phyloP scores from a whole-genome alignment of 64 coral and sea anemone genomes.

The Platygyra sinensis region DNA sequence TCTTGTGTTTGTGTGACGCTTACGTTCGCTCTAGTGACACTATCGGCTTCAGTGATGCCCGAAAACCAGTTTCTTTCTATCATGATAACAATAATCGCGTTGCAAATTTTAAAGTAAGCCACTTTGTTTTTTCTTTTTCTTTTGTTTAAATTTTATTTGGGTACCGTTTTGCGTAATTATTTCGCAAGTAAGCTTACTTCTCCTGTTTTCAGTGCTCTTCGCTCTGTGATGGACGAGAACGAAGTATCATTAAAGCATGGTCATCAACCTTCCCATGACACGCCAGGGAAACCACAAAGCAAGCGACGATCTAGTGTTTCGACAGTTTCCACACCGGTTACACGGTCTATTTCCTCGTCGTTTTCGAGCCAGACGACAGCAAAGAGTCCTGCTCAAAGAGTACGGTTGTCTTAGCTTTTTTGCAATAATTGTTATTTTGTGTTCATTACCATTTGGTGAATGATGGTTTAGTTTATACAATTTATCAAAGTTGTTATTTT shows the following conservation, averaged over 20 bases:
- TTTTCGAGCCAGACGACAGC: neutral
- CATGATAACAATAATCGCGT: too few relatives aligned
- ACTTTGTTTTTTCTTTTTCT: too few relatives aligned
- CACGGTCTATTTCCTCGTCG: neutral
- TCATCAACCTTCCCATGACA: neutral
- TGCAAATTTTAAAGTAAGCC: too few relatives aligned
- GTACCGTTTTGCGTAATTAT: too few relatives aligned
- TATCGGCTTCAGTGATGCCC: too few relatives aligned
- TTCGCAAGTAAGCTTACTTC: neutral
- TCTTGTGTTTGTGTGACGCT: too few relatives aligned
- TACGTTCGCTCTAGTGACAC: too few relatives aligned
- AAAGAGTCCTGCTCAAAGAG: neutral
- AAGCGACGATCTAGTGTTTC: neutral
- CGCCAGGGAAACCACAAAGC: neutral
- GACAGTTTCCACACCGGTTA: neutral
- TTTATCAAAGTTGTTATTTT: too few relatives aligned
- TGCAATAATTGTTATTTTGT: neutral
- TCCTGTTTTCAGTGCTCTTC: neutral
- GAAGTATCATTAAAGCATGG: neutral
- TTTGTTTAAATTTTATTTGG: too few relatives aligned
- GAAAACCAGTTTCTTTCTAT: too few relatives aligned
- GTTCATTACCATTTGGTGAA: too few relatives aligned
- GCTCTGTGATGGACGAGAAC: neutral
- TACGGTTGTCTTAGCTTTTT: neutral
- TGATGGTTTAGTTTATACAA: neutral